These are phyloP conservation scores for Tetragonula clypearis DNA, from an alignment of 1,140 invertebrate species.

Conservation along the genomic window DNA sequence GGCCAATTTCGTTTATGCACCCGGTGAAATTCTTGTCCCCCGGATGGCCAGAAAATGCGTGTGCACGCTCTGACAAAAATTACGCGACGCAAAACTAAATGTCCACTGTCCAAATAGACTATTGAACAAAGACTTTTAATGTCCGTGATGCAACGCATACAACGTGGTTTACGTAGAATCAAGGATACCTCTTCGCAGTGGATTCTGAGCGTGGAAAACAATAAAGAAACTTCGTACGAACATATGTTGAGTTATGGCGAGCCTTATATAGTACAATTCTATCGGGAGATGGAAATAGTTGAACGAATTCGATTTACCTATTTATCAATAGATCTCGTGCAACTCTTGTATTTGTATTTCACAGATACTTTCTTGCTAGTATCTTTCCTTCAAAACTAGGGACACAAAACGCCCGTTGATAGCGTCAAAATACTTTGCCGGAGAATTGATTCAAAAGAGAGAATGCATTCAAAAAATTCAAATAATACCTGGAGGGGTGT, in stretches of 20 bases:
- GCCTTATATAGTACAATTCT: not conserved
- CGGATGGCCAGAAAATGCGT: not conserved
- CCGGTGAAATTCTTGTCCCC: not conserved
- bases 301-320: not conserved
- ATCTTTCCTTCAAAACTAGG: too few species aligned
- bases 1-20: constrained; percentile 63
- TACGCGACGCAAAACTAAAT: too few species aligned
- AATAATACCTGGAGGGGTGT: not conserved
- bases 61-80: not conserved
- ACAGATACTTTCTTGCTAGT: too few species aligned
- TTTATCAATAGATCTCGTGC: not conserved
- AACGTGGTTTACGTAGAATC: not conserved
- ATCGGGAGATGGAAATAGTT: not conserved
- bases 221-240: not conserved
- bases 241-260: not conserved
- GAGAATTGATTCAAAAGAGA: not conserved
- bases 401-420: too few species aligned
- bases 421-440: too few species aligned
- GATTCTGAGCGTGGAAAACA: not conserved
- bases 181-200: not conserved
- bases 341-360: too few species aligned
- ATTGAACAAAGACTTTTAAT: not conserved
- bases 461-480: not conserved
- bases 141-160: not conserved
- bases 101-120: not conserved